A percentile compares a stretch with the other conserved stretches of the same genome.
phyloP scores from a whole-genome alignment of 1,140 invertebrate genomes.

The Trichonephila inaurata region DNA sequence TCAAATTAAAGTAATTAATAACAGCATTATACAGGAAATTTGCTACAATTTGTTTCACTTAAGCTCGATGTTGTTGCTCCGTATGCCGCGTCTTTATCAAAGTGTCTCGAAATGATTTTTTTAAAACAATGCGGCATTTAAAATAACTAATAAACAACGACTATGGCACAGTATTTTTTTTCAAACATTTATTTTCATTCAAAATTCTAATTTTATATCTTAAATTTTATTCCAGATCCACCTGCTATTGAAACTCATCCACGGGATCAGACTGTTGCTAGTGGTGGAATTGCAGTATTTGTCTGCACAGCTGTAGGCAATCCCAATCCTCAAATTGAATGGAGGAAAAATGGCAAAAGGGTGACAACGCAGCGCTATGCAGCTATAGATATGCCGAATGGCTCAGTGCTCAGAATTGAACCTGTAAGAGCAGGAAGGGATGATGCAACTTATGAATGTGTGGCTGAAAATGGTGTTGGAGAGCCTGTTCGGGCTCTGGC shows the following conservation, averaged over 20 bases:
- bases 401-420: constrained; percentile 94
- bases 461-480: constrained; percentile 97
- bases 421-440: constrained; percentile 91
- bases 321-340: constrained; percentile 85
- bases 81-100: too few relatives aligned
- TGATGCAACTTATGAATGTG: constrained; percentile 95
- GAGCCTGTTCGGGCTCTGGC: constrained; percentile 95
- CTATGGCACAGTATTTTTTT: too few relatives aligned
- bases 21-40: too few relatives aligned
- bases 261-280: constrained; percentile 91
- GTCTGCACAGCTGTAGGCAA: constrained; percentile 97
- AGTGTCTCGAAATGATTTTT: too few relatives aligned
- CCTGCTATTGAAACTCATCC: constrained; percentile 93
- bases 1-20: too few relatives aligned
- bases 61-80: too few relatives aligned
- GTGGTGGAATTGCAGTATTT: constrained; percentile 94
- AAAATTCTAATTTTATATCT: neutral
- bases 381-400: constrained; percentile 83
- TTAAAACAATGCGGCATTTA: too few relatives aligned
- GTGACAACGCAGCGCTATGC: constrained; percentile 81
- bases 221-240: constrained; percentile 87
- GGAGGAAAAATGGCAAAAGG: constrained; percentile 81
- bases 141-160: too few relatives aligned
- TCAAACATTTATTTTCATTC: neutral
- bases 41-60: too few relatives aligned